Evolutionary conservation across 2,888 invertebrate genomes (phyloP).

Genomic region (Agonopterix heracliana): DNA sequence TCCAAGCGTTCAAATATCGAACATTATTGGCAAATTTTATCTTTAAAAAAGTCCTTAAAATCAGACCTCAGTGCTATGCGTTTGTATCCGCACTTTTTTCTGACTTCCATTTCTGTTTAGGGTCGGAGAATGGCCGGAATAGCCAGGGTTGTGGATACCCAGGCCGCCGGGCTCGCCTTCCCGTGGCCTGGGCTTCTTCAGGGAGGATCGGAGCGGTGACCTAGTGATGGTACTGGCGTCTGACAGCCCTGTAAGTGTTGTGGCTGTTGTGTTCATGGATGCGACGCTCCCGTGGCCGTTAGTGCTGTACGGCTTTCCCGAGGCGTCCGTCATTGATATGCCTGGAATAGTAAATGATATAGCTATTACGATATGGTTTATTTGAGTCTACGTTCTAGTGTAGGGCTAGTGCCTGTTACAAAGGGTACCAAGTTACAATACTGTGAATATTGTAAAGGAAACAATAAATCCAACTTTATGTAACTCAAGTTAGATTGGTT

Average conservation of each 20-base stretch:
- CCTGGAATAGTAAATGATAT: constrained; percentile 50
- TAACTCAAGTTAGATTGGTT: too few relatives aligned
- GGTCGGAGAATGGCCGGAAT: constrained; percentile 89
- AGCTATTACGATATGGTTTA: neutral
- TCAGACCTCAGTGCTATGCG: constrained; percentile 92
- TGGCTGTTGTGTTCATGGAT: constrained; percentile 84
- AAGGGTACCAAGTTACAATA: too few relatives aligned
- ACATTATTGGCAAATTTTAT: neutral
- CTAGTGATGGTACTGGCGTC: constrained; percentile 62
- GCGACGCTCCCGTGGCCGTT: constrained; percentile 82
- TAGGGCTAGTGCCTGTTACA: too few relatives aligned
- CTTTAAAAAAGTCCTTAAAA: neutral
- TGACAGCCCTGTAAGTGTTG: constrained; percentile 77
- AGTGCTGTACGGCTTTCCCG: constrained; percentile 86
- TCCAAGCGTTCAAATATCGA: too few relatives aligned
- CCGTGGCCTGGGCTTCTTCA: constrained; percentile 86
- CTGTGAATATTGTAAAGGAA: too few relatives aligned
- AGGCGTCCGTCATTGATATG: constrained; percentile 91
- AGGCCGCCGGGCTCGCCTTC: constrained; percentile 71
- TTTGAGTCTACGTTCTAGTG: too few relatives aligned
- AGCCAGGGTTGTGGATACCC: constrained; percentile 91
- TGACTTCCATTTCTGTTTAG: constrained; percentile 90
- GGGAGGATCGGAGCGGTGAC: constrained; percentile 81
- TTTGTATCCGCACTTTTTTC: constrained; percentile 94
- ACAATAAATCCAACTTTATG: too few relatives aligned